A percentile compares a stretch with the other conserved stretches of the same genome.
Conservation (phyloP, 2,888 invertebrate genomes). For the Eilema griseolum region DNA sequence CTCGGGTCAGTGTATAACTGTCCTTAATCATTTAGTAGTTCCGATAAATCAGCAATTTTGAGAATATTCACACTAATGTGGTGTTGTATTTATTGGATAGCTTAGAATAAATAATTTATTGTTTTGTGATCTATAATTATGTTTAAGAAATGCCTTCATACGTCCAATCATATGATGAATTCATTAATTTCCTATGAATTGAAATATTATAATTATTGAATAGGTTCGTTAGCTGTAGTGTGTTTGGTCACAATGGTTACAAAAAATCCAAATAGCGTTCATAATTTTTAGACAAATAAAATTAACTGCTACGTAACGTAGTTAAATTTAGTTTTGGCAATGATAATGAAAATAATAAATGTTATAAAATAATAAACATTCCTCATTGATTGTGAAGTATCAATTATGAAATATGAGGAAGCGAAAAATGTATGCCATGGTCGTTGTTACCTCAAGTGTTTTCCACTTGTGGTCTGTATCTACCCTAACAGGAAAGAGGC, state of each 20-base stretch:
- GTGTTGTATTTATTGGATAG: too few species aligned
- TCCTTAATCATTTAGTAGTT: neutral
- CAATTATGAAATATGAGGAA: neutral
- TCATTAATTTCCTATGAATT: neutral
- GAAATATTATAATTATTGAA: neutral
- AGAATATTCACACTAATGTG: neutral
- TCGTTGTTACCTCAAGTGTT: too few species aligned
- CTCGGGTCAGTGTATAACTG: neutral
- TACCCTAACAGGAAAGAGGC: neutral
- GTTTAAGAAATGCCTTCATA: neutral
- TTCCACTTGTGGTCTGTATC: too few species aligned
- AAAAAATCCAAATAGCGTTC: neutral
- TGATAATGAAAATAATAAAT: neutral
- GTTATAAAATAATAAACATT: neutral
- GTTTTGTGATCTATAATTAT: neutral
- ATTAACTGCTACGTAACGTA: neutral
- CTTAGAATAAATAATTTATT: neutral
- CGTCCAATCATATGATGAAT: neutral
- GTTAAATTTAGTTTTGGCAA: neutral
- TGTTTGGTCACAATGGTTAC: neutral
- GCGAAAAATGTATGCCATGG: neutral
- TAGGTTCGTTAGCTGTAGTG: neutral
- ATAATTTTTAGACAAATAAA: neutral
- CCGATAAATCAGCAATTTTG: neutral
- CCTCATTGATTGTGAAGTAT: neutral